Base-by-base conservation (phyloP, 2,113 vertebrate species). In the Protomyctophum bolini region DNA sequence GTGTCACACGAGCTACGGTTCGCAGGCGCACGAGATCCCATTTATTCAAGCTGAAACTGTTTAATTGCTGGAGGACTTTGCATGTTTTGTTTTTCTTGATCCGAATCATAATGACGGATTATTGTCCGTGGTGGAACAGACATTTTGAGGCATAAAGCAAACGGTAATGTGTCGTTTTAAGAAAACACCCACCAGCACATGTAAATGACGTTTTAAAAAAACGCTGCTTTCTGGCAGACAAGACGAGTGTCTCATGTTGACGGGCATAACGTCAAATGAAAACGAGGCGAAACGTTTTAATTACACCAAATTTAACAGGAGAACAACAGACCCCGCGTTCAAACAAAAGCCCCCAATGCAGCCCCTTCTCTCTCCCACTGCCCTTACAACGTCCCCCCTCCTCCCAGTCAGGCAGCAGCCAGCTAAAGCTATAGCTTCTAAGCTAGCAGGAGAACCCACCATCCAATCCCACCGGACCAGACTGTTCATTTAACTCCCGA, bases 301-400 rank as follows among this genome's bases (percentile, higher is more conserved):
- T 29, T 69, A 14, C 50, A 76, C 67, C 33, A 41, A 69, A 73
- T 68, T 63, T 21, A 72, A 67, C 60, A 76, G 6, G 68, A 65
- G 54, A 72, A 64, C 1, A 56, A 71, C 75, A 83, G 66, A 83
- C 50, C n/a, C 79, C 10, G 82, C 45, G 14, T 63, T n/a, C 21
- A 92, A 84, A 92, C 91, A 92, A 92, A 91, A 92, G 91, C 89
- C 78, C 21, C 33, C 88, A 81, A 86, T 83, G 90, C 87, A 90
- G 88, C 84, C 83, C 84, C 84, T 75, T 71, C 21, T 52, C 83
- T 83, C 84, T 77, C 69, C 33, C 49, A 46, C 75, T 86, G 84
- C 86, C 87, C 84, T 86, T 72, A 73, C 73, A 75, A 7, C 70
- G 81, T 41, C 8, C 69, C 48, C 82, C 84, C 33, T 41, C 89